Conservation (phyloP, 2,888 invertebrate genomes). For the Ecdyonurus torrentis region DNA sequence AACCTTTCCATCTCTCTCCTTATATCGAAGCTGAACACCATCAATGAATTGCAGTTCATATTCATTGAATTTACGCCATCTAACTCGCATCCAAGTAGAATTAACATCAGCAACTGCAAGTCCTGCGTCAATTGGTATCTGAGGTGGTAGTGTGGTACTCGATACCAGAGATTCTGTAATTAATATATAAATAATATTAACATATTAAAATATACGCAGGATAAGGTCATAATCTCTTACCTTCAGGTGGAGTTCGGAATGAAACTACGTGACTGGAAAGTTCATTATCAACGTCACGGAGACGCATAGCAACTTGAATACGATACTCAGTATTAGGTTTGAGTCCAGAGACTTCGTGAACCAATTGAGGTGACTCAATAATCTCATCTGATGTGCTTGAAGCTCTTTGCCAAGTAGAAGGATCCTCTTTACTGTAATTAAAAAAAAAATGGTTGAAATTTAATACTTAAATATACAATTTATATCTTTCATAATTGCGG, state of each 20-base stretch:
- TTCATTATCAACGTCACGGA: constrained; percentile 59
- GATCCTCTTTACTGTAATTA: constrained; percentile 38
- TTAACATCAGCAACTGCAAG: constrained; percentile 56
- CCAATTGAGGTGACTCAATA: constrained; percentile 68
- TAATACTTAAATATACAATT: no score
- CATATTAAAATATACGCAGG: not conserved
- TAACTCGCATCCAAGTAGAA: constrained; percentile 57
- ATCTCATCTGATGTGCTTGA: constrained; percentile 76
- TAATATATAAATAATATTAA: constrained; percentile 1
- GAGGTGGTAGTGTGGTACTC: constrained; percentile 37
- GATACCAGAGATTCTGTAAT: constrained; percentile 21
- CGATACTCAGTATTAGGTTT: constrained; percentile 66
- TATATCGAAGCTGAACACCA: constrained; percentile 73
- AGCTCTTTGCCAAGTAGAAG: constrained; percentile 65
- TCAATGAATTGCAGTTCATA: constrained; percentile 72
- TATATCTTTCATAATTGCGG: no score
- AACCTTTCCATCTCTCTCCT: constrained; percentile 56
- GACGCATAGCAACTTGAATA: constrained; percentile 60
- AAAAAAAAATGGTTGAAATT: constrained; percentile 1
- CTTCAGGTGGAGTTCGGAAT: constrained; percentile 44
- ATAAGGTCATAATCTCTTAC: not conserved
- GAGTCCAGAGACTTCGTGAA: constrained; percentile 62
- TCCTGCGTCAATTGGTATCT: constrained; percentile 53
- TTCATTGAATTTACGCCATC: constrained; percentile 67
- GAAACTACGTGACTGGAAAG: constrained; percentile 61